These are phyloP conservation scores for Pasiphila rectangulata DNA, from an alignment of 2,888 invertebrate species.

Conservation along the genomic window DNA sequence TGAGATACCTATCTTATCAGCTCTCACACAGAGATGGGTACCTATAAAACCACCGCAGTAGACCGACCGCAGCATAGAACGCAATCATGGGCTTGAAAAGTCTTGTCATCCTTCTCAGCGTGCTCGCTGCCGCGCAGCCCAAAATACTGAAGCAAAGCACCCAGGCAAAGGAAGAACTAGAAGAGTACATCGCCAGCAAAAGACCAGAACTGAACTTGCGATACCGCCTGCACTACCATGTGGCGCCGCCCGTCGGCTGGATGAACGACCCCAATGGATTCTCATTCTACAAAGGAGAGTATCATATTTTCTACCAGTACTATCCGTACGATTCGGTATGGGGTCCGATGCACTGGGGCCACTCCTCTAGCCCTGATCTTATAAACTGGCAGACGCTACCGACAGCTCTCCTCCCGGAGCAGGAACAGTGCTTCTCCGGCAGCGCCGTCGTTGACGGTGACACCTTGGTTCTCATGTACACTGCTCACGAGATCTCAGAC, in stretches of 20 bases:
- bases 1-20: conserved; percentile 28
- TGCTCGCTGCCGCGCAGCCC: conserved; percentile 37
- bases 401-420: conserved; percentile 71
- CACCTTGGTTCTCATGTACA: conserved; percentile 62
- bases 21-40: conserved; percentile 16
- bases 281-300: conserved; percentile 71
- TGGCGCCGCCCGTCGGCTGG: conserved; percentile 74
- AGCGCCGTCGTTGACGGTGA: conserved; percentile 66
- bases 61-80: background rate
- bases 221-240: conserved; percentile 63
- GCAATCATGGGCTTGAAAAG: conserved; percentile 20
- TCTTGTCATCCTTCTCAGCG: conserved; percentile 32
- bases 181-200: conserved; percentile 58
- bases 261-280: conserved; percentile 82
- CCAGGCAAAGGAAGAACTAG: conserved; percentile 44
- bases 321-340: conserved; percentile 69
- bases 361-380: conserved; percentile 67
- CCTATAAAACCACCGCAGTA: conserved; percentile 15
- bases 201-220: conserved; percentile 56
- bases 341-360: conserved; percentile 81
- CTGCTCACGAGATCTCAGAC: conserved; percentile 49
- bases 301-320: conserved; percentile 78
- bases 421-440: conserved; percentile 72
- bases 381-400: conserved; percentile 73
- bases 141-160: conserved; percentile 37